Evolutionary conservation across 2,888 invertebrate species (phyloP), one percentile per base, ranked within the genome.

Genomic region (Lissonota sp.): DNA sequence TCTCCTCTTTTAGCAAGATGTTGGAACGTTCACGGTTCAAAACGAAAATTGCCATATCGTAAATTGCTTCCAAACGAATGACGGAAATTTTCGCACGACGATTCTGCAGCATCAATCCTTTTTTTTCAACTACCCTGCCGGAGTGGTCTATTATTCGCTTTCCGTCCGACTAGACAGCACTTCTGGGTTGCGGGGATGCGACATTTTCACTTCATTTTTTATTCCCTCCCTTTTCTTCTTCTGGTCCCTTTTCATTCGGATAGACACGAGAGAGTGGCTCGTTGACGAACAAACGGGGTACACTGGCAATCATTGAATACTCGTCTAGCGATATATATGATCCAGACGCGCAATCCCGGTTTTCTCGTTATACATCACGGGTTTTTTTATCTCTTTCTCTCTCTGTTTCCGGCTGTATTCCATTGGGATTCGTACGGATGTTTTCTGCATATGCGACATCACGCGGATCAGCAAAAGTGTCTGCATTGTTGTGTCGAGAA

Each of bases 271-370:
- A 51, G 51, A 51, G 14, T 12, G 60, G n/a, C 53, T 53, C 60
- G 73, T 77, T 77, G 70, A 67, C 62, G 73, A 60, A 64, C 69
- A 66, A 71, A 71, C 60, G 44, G 66, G 44, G 60, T 60, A 66
- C 51, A 64, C 39, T 58, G 76, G 72, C 63, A 77, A 80, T 80
- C 76, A 80, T 80, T 64, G 85, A 84, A 83, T 82, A 66, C 73
- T 82, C 84, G 79, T 79, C 83, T 72, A 73, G 78, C 66, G 46
- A 57, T 58, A 78, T 80, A 66, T 80, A 70, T n/a, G 79, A 51
- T 80, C 60, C 66, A 64, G 39, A 66, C 49, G 37, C 58, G 42
- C 62, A 51, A 73, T 75, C 53, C 60, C 57, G 69, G 51, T 40
- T 60, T 51, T 60, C 66, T 58, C 49, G 77, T 75, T 82, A 80